Evolutionary conservation across 2,113 vertebrate species (phyloP).

Genomic region (Quiscalus mexicanus): DNA sequence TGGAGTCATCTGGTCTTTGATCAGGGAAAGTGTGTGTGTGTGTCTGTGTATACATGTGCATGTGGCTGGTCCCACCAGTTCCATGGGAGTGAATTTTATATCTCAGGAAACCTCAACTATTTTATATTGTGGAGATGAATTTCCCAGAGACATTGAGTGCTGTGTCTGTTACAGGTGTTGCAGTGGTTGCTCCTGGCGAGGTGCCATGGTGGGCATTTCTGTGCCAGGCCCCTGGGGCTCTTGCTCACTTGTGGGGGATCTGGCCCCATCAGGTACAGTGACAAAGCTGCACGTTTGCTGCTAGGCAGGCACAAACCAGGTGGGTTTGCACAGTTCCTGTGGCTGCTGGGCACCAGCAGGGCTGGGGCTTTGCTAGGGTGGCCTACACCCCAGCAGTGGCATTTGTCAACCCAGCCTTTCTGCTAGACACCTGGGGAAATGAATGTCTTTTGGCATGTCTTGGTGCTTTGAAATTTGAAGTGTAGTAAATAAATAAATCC

Average conservation of each 20-base stretch:
- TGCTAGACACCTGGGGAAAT: background rate
- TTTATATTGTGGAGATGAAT: background rate
- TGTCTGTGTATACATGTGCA: rapidly evolving
- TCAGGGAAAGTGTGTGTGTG: background rate
- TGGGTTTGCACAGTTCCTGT: background rate
- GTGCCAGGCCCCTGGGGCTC: background rate
- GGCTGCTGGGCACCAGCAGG: background rate
- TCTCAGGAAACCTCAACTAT: background rate
- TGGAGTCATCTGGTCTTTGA: background rate
- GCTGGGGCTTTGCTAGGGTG: background rate
- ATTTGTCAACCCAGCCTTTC: background rate
- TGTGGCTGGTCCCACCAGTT: background rate
- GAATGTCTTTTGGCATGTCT: background rate
- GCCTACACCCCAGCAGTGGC: background rate
- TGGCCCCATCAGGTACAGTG: rapidly evolving
- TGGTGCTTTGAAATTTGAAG: background rate
- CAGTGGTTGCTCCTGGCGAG: background rate
- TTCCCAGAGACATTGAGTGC: background rate
- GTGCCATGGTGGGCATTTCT: background rate
- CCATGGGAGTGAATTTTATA: background rate
- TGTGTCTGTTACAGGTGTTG: background rate
- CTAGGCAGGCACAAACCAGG: background rate
- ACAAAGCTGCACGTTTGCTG: background rate
- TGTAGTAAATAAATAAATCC: conserved; percentile 54
- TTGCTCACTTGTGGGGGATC: background rate